Conservation (phyloP, 2,888 invertebrate species). For the Neoaliturus tenellus region DNA sequence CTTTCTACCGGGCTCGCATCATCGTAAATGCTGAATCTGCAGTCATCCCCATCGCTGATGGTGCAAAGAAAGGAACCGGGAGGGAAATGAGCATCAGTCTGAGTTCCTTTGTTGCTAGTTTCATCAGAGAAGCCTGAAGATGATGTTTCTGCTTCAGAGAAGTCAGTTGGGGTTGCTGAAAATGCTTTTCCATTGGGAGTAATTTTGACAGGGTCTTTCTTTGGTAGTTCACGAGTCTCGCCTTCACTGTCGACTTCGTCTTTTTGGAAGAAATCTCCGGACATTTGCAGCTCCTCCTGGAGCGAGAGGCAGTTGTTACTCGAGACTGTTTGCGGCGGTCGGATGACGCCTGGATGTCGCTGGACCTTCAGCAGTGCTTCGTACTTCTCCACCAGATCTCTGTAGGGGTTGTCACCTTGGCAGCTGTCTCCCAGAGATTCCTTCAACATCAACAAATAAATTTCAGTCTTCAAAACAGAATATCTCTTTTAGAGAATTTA, state of each 20-base stretch:
- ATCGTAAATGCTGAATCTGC: conserved; percentile 90
- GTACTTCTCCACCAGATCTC: conserved; percentile 89
- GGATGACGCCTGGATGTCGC: conserved; percentile 74
- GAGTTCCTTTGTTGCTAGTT: conserved; percentile 88
- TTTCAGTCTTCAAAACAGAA: too few relatives aligned
- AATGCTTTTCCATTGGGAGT: conserved; percentile 60
- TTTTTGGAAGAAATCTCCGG: conserved; percentile 80
- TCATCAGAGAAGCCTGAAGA: conserved; percentile 91
- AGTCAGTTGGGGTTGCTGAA: conserved; percentile 87
- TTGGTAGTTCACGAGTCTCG: conserved; percentile 72
- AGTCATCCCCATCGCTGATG: conserved; percentile 90
- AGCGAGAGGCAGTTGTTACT: conserved; percentile 71
- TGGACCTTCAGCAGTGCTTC: conserved; percentile 89
- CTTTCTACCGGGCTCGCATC: conserved; percentile 88
- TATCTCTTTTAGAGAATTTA: too few relatives aligned
- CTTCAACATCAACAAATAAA: conserved; percentile 55
- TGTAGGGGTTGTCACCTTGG: conserved; percentile 75
- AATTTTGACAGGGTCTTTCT: conserved; percentile 78
- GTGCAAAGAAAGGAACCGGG: conserved; percentile 90
- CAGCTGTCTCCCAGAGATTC: conserved; percentile 65
- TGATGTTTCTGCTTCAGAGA: conserved; percentile 90
- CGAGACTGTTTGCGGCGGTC: conserved; percentile 57
- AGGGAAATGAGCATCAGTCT: conserved; percentile 82
- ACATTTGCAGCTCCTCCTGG: conserved; percentile 86
- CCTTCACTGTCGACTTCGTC: conserved; percentile 60